Conservation (phyloP, 2,888 invertebrate species). For the Diplolepis rosae region DNA sequence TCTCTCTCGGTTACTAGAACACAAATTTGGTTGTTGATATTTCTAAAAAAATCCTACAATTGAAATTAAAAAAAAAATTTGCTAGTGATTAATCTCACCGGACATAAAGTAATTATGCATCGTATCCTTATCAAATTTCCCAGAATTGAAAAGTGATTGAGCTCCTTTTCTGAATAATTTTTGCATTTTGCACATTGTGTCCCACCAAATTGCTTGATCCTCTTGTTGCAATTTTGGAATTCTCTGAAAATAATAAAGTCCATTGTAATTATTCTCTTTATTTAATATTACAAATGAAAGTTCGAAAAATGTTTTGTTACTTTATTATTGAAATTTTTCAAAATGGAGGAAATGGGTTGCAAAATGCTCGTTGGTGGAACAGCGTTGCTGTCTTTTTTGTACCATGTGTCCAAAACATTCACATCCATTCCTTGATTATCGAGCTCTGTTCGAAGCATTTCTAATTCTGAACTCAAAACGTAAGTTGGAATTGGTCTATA, state of each 20-base stretch:
- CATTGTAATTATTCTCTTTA: constrained; percentile 4
- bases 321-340: constrained; percentile 98
- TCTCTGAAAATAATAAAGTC: constrained; percentile 77
- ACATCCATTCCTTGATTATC: constrained; percentile 89
- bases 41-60: too few species aligned
- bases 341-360: constrained; percentile 97
- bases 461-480: constrained; percentile 92
- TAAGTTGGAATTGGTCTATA: constrained; percentile 98
- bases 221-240: constrained; percentile 96
- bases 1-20: constrained; percentile 99
- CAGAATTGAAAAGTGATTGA: constrained; percentile 86
- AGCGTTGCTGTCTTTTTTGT: constrained; percentile 95
- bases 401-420: constrained; percentile 92
- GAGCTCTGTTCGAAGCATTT: constrained; percentile 89
- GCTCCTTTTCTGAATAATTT: constrained; percentile 94
- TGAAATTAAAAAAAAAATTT: too few species aligned
- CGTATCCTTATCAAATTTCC: constrained; percentile 91
- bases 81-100: constrained; percentile 77
- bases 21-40: background rate
- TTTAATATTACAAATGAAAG: background rate
- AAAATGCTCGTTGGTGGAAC: constrained; percentile 96
- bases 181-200: constrained; percentile 95
- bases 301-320: constrained; percentile 73
- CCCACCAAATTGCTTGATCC: constrained; percentile 99
- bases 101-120: constrained; percentile 99